phyloP scores from a whole-genome alignment of 1,140 invertebrate species.

The Drosophila gunungcola region DNA sequence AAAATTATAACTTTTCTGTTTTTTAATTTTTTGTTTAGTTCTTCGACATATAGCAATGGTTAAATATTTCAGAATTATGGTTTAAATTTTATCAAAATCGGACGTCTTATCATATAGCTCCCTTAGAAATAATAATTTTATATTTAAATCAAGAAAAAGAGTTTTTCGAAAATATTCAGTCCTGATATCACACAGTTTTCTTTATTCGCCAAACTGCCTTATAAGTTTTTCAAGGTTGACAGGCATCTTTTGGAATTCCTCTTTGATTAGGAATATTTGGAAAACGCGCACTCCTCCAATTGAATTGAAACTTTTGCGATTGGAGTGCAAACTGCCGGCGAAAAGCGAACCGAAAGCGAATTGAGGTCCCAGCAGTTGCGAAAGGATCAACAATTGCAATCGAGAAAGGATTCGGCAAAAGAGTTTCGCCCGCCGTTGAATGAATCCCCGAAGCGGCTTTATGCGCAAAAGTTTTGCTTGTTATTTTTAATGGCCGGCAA shows the following conservation, averaged over 20 bases:
- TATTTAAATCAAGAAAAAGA: too few relatives aligned
- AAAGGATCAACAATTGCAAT: constrained; percentile 84
- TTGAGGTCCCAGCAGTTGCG: constrained; percentile 53
- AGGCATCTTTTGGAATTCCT: neutral
- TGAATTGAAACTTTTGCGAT: constrained; percentile 77
- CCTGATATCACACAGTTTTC: neutral
- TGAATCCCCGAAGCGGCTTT: constrained; percentile 83
- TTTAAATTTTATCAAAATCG: too few relatives aligned
- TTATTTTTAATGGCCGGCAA: constrained; percentile 81
- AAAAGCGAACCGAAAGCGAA: constrained; percentile 47
- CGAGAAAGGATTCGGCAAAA: constrained; percentile 76
- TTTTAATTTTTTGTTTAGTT: too few relatives aligned
- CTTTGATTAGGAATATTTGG: constrained; percentile 38
- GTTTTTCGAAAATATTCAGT: neutral
- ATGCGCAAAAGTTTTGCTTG: constrained; percentile 83
- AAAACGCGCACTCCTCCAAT: constrained; percentile 44
- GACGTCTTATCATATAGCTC: too few relatives aligned
- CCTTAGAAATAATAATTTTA: too few relatives aligned
- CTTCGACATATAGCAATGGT: too few relatives aligned
- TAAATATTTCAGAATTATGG: too few relatives aligned
- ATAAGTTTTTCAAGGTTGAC: neutral
- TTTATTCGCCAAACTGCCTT: neutral
- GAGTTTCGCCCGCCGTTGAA: constrained; percentile 76
- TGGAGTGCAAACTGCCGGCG: constrained; percentile 53
- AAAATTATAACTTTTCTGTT: too few relatives aligned